Evolutionary conservation across 2,888 invertebrate species (phyloP), one percentile per base, ranked within the genome.

Genomic region (Anorthoa munda): DNA sequence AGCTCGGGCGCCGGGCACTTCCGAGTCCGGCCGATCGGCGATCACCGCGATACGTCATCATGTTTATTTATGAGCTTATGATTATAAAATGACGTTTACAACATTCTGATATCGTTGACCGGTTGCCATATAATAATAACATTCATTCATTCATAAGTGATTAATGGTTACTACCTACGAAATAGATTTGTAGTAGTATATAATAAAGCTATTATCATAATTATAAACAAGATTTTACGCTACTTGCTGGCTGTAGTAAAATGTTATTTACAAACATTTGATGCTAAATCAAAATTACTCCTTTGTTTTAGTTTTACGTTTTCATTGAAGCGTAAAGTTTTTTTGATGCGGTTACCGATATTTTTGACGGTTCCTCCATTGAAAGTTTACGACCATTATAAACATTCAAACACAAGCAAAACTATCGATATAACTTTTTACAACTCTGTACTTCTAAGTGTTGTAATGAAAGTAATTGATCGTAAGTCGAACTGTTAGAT

Each of bases 51-150:
- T 90, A 94, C 95, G 95, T 95, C 96, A 95, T 91, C 86, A 91
- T 94, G 93, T 95, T 95, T 95, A 95, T 95, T 95, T 95, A 96
- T 94, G 94, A 94, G 94, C 93, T 94, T 95, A 95, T 95, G 95
- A 95, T 96, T 95, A 95, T 95, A 93, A 95, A 95, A 93, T 95
- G 95, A 96, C 95, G 95, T 95, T 93, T 93, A 94, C 93, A 92
- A 93, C 93, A 93, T 92, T 92, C 92, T 90, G 94, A 95, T 95
- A 96, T 93, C 95, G 93, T 94, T 94, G 94, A 94, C 94, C 95
- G 94, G 93, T 92, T 91, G 90, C 91, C 89, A 93, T 89, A 91
- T 94, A 93, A 94, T 94, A 95, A 94, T 93, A 95, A 94, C 94
- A 93, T 93, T 92, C 93, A 94, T 94, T 93, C 93, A 95, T 95